These are phyloP conservation scores for rabbit (Oryctolagus cuniculus) DNA, from an alignment of 2,113 vertebrate species.

Conservation along the genomic window mOryCun1.1 NC_091436.1:131965501-131966000, in stretches of 20 bases:
- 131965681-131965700: background rate
- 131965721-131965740: background rate
- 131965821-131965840: background rate
- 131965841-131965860: background rate
- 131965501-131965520: conserved; percentile 61
- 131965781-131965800: background rate
- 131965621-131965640: background rate
- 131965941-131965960: background rate
- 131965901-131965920: background rate
- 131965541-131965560: background rate
- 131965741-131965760: background rate
- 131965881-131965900: background rate
- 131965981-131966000: background rate
- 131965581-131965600: background rate
- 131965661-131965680: background rate
- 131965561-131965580: background rate
- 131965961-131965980: background rate
- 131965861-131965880: background rate
- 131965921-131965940: background rate
- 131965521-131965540: conserved; percentile 28
- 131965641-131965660: background rate
- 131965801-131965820: background rate
- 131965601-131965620: background rate
- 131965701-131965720: background rate
- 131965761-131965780: background rate